Conservation (phyloP, 2,797 vertebrate genomes). For the Aplochiton taeniatus region DNA sequence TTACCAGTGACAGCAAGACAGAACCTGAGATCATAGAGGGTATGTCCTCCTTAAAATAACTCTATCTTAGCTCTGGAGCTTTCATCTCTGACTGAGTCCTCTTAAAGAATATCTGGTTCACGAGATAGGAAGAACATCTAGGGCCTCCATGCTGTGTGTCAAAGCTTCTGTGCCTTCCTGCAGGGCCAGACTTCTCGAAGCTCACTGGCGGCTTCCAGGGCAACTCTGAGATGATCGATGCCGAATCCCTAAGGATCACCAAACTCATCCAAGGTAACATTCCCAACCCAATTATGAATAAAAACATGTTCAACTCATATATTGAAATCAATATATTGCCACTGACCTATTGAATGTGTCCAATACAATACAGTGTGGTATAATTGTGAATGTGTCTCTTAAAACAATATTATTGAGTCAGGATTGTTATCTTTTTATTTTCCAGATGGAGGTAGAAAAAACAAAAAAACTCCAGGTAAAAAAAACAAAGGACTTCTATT, state of each 20-base stretch:
- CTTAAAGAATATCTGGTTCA: too few relatives aligned
- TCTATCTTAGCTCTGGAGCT: conserved; percentile 6
- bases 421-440: conserved; percentile 14
- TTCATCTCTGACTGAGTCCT: conserved; percentile 8
- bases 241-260: conserved; percentile 74
- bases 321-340: not conserved
- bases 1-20: conserved; percentile 41
- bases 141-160: too few relatives aligned
- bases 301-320: not conserved
- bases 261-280: conserved; percentile 73
- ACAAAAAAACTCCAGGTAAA: conserved; percentile 57
- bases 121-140: too few relatives aligned
- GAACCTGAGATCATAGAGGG: conserved; percentile 76
- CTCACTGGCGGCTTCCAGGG: conserved; percentile 70
- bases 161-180: not conserved
- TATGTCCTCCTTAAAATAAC: conserved; percentile 49
- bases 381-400: not conserved
- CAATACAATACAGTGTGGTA: not conserved
- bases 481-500: conserved; percentile 10
- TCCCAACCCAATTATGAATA: not conserved
- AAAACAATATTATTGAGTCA: conserved; percentile 9
- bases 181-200: conserved; percentile 74
- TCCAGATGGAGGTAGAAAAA: conserved; percentile 53
- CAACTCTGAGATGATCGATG: conserved; percentile 58
- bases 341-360: not conserved